phyloP scores from a whole-genome alignment of 2,113 vertebrate genomes.

The Syngnathus typhle region DNA sequence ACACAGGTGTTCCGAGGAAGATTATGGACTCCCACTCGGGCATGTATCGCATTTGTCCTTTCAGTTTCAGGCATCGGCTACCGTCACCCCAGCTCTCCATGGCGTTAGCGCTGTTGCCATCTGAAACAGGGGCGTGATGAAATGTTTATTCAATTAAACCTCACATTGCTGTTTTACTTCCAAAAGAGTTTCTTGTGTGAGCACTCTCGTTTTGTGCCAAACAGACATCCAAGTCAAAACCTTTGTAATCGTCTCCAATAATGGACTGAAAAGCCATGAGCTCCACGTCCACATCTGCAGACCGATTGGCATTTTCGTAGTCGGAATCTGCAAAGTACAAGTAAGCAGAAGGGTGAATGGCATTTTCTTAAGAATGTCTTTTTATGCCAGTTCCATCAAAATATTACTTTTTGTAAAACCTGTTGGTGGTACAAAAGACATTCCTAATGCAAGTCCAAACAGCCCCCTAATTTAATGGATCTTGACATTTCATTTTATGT shows the following conservation, averaged over 20 bases:
- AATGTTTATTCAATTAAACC: conserved; percentile 2
- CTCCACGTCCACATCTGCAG: conserved; percentile 71
- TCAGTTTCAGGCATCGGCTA: conserved; percentile 68
- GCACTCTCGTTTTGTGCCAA: neutral
- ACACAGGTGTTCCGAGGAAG: conserved; percentile 71
- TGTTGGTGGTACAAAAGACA: no score
- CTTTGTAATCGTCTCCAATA: conserved; percentile 73
- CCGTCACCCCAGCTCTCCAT: conserved; percentile 71
- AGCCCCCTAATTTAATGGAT: no score
- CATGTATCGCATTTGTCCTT: conserved; percentile 76
- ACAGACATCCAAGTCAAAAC: conserved; percentile 34
- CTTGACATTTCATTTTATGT: no score
- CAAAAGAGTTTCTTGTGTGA: neutral
- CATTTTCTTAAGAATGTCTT: no score
- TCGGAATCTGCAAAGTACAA: conserved; percentile 61
- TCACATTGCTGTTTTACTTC: neutral
- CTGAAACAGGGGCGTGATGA: conserved; percentile 31
- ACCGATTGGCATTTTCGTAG: conserved; percentile 67
- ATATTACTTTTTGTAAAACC: no score
- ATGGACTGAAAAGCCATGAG: conserved; percentile 76
- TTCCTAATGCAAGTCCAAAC: no score
- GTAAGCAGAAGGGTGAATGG: neutral
- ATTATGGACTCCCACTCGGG: conserved; percentile 76
- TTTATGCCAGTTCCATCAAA: no score
- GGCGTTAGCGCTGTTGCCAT: conserved; percentile 68